Percentiles rank a stretch among this genome's conserved stretches.
phyloP scores from a whole-genome alignment of 2,113 vertebrate genomes.

The Erythrocercus mccallii region DNA sequence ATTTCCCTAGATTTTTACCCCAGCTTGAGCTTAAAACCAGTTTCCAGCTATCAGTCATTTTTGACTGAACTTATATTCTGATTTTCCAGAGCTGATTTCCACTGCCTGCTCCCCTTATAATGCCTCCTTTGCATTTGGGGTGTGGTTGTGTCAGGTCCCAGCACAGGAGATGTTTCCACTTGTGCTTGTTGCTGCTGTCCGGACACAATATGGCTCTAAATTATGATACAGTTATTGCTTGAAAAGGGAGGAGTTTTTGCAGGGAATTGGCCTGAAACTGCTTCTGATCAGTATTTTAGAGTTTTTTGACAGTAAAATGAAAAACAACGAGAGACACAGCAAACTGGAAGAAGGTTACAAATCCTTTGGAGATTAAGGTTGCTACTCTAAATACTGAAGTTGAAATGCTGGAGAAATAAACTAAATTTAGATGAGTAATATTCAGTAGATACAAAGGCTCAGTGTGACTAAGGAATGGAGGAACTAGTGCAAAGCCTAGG shows the following conservation, averaged over 20 bases:
- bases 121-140: not conserved
- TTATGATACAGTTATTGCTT: not conserved
- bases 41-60: not conserved
- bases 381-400: not conserved
- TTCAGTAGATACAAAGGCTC: not conserved
- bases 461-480: not conserved
- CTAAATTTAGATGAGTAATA: not conserved
- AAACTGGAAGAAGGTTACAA: not conserved
- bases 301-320: not conserved
- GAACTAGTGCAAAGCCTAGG: not conserved
- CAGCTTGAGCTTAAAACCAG: not conserved
- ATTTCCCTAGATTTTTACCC: slow-evolving; percentile 6
- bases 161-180: not conserved
- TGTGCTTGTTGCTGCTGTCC: not conserved
- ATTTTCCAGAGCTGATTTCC: not conserved
- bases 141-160: not conserved
- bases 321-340: not conserved
- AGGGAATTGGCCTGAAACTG: not conserved
- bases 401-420: not conserved
- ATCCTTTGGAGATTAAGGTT: not conserved
- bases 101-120: not conserved
- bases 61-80: not conserved
- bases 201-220: not conserved
- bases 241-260: not conserved
- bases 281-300: not conserved